Evolutionary conservation across 2,113 vertebrate genomes (phyloP).

Genomic region (Cygnus atratus): DNA sequence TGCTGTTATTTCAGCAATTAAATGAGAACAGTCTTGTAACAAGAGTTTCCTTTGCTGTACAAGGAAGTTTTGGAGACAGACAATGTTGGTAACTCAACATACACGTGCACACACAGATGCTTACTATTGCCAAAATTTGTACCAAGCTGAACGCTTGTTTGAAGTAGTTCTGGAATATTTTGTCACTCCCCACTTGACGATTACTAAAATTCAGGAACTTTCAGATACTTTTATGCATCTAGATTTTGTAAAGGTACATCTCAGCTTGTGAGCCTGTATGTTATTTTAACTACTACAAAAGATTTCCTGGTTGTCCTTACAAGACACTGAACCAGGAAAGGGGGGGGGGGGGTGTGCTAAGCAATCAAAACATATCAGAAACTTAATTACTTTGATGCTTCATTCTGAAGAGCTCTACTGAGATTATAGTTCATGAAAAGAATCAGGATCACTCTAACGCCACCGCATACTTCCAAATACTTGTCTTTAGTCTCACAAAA

Average conservation of each 20-base stretch:
- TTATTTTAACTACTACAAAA: not conserved
- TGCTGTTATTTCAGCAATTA: not conserved
- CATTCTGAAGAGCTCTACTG: not conserved
- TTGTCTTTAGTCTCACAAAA: not conserved
- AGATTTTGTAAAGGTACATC: not conserved
- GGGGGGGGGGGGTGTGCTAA: not conserved
- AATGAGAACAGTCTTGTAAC: not conserved
- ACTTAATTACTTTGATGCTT: conserved; percentile 13
- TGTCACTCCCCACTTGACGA: not conserved
- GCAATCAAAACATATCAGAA: conserved; percentile 39
- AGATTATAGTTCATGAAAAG: not conserved
- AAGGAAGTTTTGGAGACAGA: not conserved
- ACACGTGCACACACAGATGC: not conserved
- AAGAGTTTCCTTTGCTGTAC: not conserved
- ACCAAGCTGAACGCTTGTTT: not conserved
- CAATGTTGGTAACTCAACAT: not conserved
- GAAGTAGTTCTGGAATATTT: not conserved
- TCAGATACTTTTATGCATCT: not conserved
- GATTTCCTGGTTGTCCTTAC: conserved; percentile 22
- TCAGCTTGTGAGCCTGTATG: not conserved
- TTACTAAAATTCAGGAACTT: not conserved
- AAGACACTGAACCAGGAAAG: conserved; percentile 18
- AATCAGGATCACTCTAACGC: not conserved
- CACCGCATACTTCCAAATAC: not conserved
- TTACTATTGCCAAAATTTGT: not conserved